Percentiles rank a stretch among this genome's conserved stretches.
Conservation (phyloP, 1,140 invertebrate species). For the Harpegnathos saltator region DNA sequence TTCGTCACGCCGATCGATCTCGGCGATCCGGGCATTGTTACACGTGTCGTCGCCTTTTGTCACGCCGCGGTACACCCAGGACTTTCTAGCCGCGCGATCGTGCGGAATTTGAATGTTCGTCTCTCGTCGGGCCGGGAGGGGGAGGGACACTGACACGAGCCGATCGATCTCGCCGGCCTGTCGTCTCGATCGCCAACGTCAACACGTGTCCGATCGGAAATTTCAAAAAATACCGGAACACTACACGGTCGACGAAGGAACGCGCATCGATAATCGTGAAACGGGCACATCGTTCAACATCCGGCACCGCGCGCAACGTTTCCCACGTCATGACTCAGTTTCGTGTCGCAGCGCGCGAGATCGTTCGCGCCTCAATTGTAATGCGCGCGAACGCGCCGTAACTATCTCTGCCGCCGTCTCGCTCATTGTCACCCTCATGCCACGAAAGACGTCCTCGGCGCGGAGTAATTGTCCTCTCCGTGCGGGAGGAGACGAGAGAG, state of each 20-base stretch:
- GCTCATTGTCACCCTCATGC: background rate
- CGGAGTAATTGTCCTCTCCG: conserved; percentile 20
- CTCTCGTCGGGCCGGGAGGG: background rate
- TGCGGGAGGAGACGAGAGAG: conserved; percentile 47
- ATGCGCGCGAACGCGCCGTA: conserved; percentile 15
- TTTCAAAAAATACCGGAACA: too few relatives aligned
- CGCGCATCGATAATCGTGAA: too few relatives aligned
- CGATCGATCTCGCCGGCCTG: too few relatives aligned
- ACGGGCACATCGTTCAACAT: too few relatives aligned
- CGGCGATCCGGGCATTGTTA: conserved; percentile 50
- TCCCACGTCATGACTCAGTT: background rate
- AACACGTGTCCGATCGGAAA: too few relatives aligned
- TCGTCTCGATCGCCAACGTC: too few relatives aligned
- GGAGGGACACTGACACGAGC: too few relatives aligned
- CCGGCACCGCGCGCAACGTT: background rate
- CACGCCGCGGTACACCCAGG: conserved; percentile 4
- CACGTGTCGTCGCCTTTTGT: conserved; percentile 53
- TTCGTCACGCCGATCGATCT: conserved; percentile 55
- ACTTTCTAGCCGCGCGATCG: conserved; percentile 15
- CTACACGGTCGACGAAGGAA: too few relatives aligned
- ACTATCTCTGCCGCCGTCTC: conserved; percentile 5
- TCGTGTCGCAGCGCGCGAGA: background rate
- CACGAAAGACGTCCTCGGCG: conserved; percentile 7
- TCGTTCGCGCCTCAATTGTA: background rate
- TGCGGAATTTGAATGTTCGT: conserved; percentile 1